Evolutionary conservation across 2,888 invertebrate species (phyloP).

Genomic region (Portevinia maculata): DNA sequence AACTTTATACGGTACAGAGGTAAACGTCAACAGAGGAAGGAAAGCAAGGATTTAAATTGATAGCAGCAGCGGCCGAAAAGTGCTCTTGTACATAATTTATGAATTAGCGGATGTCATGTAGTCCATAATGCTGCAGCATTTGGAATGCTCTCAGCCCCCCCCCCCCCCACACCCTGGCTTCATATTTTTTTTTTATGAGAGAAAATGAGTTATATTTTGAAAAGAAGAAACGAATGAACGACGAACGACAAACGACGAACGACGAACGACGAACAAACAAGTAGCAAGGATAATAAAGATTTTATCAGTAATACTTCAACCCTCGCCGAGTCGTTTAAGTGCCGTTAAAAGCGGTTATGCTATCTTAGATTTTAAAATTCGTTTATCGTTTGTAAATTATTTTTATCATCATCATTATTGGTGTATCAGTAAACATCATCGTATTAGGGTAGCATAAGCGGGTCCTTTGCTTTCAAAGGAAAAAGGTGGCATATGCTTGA

Average conservation of each 20-base stretch:
- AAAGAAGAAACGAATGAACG: constrained; percentile 26
- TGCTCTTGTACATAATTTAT: constrained; percentile 70
- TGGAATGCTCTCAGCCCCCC: constrained; percentile 5
- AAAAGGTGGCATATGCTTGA: not conserved
- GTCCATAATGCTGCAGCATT: constrained; percentile 26
- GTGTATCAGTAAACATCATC: constrained; percentile 24
- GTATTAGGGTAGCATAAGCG: not conserved
- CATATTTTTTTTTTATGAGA: constrained; percentile 6
- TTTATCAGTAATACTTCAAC: constrained; percentile 43
- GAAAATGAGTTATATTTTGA: constrained; percentile 55
- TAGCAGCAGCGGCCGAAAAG: constrained; percentile 63
- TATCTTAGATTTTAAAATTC: constrained; percentile 64
- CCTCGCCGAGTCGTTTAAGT: constrained; percentile 35
- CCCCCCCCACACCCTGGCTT: too few species aligned
- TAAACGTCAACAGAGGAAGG: constrained; percentile 29
- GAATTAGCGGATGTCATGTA: constrained; percentile 57
- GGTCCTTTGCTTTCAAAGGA: not conserved
- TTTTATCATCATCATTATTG: constrained; percentile 47
- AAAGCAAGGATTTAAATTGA: constrained; percentile 51
- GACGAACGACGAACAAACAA: constrained; percentile 48
- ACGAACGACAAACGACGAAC: too few species aligned
- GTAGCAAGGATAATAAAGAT: constrained; percentile 55
- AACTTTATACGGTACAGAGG: not conserved
- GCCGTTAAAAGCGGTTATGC: constrained; percentile 33
- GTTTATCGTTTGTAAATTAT: constrained; percentile 50